These are phyloP conservation scores for Rousettus madagascariensis DNA, from an alignment of 2,797 vertebrate species.

Conservation along the genomic window DNA sequence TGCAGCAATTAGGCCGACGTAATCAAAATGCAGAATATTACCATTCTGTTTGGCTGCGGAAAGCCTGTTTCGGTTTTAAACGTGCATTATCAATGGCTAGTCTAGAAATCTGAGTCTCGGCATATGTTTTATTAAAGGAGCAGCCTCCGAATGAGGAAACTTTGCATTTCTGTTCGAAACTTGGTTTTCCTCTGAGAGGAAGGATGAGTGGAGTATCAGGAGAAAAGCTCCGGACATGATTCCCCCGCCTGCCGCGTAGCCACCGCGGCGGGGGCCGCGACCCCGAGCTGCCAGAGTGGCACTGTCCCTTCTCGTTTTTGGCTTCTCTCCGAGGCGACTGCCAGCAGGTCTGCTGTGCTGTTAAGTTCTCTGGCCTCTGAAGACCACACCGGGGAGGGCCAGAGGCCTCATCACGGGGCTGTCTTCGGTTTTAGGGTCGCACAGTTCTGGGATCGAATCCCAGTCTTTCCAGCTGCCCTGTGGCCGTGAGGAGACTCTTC, in stretches of 20 bases:
- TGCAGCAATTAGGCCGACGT: not conserved
- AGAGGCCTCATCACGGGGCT: fast-evolving
- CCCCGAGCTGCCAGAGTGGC: not conserved
- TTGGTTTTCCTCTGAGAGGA: not conserved
- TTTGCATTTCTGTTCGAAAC: not conserved
- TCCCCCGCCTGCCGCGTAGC: not conserved
- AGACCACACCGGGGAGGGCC: fast-evolving
- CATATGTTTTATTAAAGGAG: not conserved
- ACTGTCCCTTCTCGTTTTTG: fast-evolving
- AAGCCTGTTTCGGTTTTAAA: conserved; percentile 10
- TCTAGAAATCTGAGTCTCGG: conserved; percentile 20
- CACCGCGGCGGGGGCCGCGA: fast-evolving
- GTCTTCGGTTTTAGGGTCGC: not conserved
- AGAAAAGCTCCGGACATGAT: not conserved
- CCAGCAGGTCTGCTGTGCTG: fast-evolving
- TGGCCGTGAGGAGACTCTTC: not conserved
- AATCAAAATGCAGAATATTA: not conserved
- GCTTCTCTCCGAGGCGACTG: not conserved
- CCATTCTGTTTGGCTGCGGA: not conserved
- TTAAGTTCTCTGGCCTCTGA: not conserved
- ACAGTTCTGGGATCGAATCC: not conserved
- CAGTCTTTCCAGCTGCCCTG: not conserved
- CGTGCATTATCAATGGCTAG: not conserved
- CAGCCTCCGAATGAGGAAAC: not conserved
- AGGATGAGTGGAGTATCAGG: not conserved